phyloP scores from a whole-genome alignment of 2,888 invertebrate genomes.

The Phaedon cochleariae region DNA sequence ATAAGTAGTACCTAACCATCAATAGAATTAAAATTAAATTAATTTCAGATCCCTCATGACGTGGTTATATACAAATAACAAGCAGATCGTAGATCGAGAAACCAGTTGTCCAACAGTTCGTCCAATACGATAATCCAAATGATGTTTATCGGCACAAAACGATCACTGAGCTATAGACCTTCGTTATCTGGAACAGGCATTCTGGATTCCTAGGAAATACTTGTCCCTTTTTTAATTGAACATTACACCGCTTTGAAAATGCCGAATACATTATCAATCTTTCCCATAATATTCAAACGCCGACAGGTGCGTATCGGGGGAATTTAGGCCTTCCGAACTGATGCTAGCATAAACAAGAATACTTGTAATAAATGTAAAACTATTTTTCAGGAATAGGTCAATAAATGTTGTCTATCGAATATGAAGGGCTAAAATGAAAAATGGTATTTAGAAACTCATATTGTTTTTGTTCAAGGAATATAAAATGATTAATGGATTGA shows the following conservation, averaged over 20 bases:
- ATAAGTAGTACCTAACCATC: too few species aligned
- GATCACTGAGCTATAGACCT: constrained; percentile 44
- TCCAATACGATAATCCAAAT: constrained; percentile 25
- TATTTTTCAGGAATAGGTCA: too few species aligned
- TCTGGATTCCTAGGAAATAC: constrained; percentile 50
- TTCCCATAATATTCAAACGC: constrained; percentile 8
- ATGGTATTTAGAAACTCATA: too few species aligned
- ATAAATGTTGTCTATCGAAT: too few species aligned
- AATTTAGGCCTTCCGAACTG: too few species aligned
- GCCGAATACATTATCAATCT: constrained; percentile 32
- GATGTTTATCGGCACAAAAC: constrained; percentile 49
- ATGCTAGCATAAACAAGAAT: too few species aligned
- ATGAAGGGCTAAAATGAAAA: too few species aligned
- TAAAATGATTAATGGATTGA: too few species aligned
- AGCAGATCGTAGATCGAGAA: constrained; percentile 23
- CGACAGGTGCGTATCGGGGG: not conserved
- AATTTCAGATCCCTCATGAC: not conserved
- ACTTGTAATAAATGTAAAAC: too few species aligned
- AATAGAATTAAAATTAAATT: not conserved
- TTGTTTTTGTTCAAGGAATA: too few species aligned
- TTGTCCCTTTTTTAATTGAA: constrained; percentile 47
- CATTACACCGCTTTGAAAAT: constrained; percentile 35
- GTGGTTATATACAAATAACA: constrained; percentile 8
- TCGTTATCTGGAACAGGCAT: constrained; percentile 49
- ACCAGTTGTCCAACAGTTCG: constrained; percentile 26